Evolutionary conservation across 2,888 invertebrate genomes (phyloP).

Genomic region (Agrochola litura): DNA sequence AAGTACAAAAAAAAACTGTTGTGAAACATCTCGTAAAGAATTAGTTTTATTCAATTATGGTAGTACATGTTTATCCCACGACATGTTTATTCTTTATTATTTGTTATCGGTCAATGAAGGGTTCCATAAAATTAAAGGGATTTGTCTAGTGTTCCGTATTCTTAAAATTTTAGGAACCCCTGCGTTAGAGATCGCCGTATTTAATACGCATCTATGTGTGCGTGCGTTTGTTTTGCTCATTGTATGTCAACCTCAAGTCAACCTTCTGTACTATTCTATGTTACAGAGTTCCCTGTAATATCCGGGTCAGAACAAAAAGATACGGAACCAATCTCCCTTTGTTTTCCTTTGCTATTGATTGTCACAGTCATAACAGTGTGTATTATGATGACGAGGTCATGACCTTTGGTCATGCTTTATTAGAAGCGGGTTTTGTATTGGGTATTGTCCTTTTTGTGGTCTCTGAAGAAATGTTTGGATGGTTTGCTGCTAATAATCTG

Average conservation of each 20-base stretch:
- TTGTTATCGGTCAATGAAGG: too few relatives aligned
- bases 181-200: not conserved
- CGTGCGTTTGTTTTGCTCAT: not conserved
- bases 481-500: not conserved
- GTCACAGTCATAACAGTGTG: constrained; percentile 47
- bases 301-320: constrained; percentile 71
- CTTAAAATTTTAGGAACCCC: too few relatives aligned
- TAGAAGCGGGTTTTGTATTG: not conserved
- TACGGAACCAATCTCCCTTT: constrained; percentile 64
- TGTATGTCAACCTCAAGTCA: fast-evolving
- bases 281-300: constrained; percentile 65
- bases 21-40: too few relatives aligned
- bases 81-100: too few relatives aligned
- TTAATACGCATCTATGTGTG: too few relatives aligned
- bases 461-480: not conserved
- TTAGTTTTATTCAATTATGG: too few relatives aligned
- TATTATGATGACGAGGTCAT: constrained; percentile 52
- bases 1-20: too few relatives aligned
- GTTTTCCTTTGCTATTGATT: constrained; percentile 74
- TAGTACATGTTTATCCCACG: too few relatives aligned
- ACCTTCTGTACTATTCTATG: constrained; percentile 4
- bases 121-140: too few relatives aligned
- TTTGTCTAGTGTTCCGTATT: too few relatives aligned
- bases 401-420: constrained; percentile 17
- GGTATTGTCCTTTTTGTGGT: not conserved